A percentile compares a stretch with the other conserved stretches of the same genome.
phyloP scores from a whole-genome alignment of 2,113 vertebrate species.

The Silurus meridionalis region DNA sequence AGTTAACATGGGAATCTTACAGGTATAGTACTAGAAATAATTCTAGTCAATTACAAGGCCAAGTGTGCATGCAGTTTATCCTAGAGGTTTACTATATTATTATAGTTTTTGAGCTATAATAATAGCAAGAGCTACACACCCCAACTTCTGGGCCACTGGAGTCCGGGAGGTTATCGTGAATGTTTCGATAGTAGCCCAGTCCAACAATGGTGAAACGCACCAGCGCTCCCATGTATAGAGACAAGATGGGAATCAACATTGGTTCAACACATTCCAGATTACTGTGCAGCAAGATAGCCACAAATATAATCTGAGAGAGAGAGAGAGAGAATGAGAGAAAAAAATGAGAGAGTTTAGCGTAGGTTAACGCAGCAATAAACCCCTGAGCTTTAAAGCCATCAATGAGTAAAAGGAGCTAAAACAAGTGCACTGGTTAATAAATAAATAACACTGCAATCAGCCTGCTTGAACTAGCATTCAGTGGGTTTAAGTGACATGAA shows the following conservation, averaged over 20 bases:
- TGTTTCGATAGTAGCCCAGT: conserved; percentile 84
- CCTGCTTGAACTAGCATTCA: not conserved
- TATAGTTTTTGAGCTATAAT: not conserved
- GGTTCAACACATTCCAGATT: conserved; percentile 86
- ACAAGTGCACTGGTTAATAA: not conserved
- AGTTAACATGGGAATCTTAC: not conserved
- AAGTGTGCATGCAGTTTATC: not conserved
- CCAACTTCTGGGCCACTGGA: conserved; percentile 84
- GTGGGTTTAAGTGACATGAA: no score
- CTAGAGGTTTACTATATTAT: not conserved
- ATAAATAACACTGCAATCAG: not conserved
- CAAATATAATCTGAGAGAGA: conserved; percentile 80
- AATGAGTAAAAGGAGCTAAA: not conserved
- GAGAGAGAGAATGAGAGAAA: conserved; percentile 24
- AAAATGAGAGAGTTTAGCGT: not conserved
- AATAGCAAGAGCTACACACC: conserved; percentile 63
- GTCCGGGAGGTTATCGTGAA: conserved; percentile 85
- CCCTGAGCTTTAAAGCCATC: not conserved
- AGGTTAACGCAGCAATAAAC: not conserved
- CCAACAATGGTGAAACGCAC: conserved; percentile 85
- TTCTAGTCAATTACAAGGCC: not conserved
- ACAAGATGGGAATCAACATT: conserved; percentile 84
- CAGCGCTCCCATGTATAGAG: conserved; percentile 86
- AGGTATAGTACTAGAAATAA: not conserved
- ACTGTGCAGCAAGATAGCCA: conserved; percentile 86